These are phyloP conservation scores for Dasyprocta punctata DNA, from an alignment of 2,113 vertebrate genomes.

Conservation along the genomic window DNA sequence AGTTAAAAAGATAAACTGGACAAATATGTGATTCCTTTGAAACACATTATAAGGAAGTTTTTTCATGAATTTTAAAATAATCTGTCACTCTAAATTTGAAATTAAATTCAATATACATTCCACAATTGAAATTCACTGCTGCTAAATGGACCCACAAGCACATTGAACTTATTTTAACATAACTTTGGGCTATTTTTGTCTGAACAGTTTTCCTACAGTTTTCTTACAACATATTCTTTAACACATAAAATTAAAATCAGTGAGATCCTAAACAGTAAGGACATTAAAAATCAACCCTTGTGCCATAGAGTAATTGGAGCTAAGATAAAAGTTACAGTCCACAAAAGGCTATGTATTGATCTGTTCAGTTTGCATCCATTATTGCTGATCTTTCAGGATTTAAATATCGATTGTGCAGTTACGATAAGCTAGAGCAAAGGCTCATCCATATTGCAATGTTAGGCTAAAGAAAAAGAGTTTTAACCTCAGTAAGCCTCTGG, in stretches of 20 bases:
- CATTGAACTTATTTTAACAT: background rate
- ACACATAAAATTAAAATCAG: conserved; percentile 59
- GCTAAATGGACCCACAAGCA: background rate
- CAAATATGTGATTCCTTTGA: background rate
- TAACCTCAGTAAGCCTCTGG: conserved; percentile 68
- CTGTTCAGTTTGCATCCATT: conserved; percentile 10
- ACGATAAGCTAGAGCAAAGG: background rate
- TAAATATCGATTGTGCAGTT: conserved; percentile 60
- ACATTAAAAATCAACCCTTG: conserved; percentile 73
- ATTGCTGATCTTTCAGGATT: conserved; percentile 71
- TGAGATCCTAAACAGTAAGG: conserved; percentile 42
- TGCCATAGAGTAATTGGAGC: conserved; percentile 71
- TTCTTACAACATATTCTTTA: conserved; percentile 7
- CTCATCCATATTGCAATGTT: conserved; percentile 8
- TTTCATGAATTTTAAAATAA: conserved; percentile 46
- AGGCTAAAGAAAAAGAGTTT: conserved; percentile 20
- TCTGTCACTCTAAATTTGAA: background rate
- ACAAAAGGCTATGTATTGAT: conserved; percentile 66
- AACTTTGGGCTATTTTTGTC: background rate
- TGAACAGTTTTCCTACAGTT: background rate
- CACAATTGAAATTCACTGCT: conserved; percentile 46
- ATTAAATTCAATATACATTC: background rate
- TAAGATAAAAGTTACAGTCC: conserved; percentile 78
- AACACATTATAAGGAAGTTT: background rate
- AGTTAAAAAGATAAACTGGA: conserved; percentile 1